Conservation (phyloP, 2,113 vertebrate genomes). For the Turnix velox region DNA sequence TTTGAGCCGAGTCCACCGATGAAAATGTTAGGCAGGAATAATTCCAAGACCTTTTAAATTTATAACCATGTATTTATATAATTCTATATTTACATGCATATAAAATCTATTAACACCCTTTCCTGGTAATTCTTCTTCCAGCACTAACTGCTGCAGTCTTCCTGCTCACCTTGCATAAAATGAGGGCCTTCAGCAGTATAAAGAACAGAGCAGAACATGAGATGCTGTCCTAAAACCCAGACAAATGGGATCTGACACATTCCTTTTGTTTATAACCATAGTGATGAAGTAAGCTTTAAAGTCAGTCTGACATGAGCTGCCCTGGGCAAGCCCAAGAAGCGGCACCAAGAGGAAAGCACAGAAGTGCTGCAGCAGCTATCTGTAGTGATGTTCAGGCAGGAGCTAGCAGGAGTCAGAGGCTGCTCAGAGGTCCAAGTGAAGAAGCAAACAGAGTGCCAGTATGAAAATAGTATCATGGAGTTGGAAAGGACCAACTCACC, state of each 20-base stretch:
- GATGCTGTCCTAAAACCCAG: background rate
- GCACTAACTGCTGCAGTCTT: background rate
- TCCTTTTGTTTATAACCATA: background rate
- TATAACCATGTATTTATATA: background rate
- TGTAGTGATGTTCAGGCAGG: background rate
- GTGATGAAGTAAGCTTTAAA: background rate
- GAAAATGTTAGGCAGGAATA: background rate
- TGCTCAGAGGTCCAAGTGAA: conserved; percentile 27
- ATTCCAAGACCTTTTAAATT: background rate
- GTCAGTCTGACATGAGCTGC: background rate
- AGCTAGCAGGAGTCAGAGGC: background rate
- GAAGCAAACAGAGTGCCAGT: background rate
- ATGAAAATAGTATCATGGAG: no score
- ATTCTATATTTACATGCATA: background rate
- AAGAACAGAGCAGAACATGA: background rate
- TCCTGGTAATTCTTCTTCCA: background rate
- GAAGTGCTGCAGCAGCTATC: background rate
- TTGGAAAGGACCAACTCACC: no score
- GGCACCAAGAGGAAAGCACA: background rate
- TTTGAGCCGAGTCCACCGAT: background rate
- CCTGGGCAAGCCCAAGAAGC: background rate
- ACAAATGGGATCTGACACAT: background rate
- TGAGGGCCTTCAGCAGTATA: background rate
- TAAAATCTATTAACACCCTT: background rate
- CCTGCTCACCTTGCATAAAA: background rate